Evolutionary conservation across 2,888 invertebrate species (phyloP).

Genomic region (Ypsolopha sequella): DNA sequence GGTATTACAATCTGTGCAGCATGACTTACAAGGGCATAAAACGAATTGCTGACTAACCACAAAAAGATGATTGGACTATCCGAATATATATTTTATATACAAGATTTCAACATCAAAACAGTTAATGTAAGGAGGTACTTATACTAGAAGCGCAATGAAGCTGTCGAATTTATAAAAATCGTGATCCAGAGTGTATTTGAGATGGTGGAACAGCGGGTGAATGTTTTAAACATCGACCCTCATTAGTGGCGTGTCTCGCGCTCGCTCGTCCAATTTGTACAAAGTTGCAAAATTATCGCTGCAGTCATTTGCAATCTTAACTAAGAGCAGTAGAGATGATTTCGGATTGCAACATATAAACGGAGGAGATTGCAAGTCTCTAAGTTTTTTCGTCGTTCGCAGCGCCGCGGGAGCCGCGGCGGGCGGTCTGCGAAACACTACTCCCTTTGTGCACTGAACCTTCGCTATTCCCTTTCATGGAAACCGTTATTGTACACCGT

Average conservation of each 20-base stretch:
- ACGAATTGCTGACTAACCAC: too few species aligned
- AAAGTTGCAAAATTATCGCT: neutral
- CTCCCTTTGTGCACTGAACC: conserved; percentile 38
- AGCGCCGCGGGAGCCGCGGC: conserved; percentile 38
- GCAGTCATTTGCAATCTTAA: neutral
- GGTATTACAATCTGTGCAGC: too few species aligned
- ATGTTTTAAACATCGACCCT: conserved; percentile 36
- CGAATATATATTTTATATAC: too few species aligned
- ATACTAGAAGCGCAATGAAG: too few species aligned
- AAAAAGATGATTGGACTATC: neutral
- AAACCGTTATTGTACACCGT: conserved; percentile 43
- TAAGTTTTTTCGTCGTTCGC: conserved; percentile 37
- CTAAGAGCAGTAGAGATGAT: neutral
- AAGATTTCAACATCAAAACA: too few species aligned
- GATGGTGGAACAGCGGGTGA: conserved; percentile 14
- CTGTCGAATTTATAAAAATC: too few species aligned
- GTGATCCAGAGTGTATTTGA: neutral
- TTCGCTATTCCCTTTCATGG: conserved; percentile 41
- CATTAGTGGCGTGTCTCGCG: conserved; percentile 20
- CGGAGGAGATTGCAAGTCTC: conserved; percentile 26
- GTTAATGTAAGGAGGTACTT: too few species aligned
- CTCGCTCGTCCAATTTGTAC: conserved; percentile 8
- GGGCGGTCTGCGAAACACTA: conserved; percentile 37
- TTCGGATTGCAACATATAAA: neutral
- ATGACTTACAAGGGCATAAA: too few species aligned